Conservation (phyloP, 2,113 vertebrate species). For the Phylloscopus trochilus region DNA sequence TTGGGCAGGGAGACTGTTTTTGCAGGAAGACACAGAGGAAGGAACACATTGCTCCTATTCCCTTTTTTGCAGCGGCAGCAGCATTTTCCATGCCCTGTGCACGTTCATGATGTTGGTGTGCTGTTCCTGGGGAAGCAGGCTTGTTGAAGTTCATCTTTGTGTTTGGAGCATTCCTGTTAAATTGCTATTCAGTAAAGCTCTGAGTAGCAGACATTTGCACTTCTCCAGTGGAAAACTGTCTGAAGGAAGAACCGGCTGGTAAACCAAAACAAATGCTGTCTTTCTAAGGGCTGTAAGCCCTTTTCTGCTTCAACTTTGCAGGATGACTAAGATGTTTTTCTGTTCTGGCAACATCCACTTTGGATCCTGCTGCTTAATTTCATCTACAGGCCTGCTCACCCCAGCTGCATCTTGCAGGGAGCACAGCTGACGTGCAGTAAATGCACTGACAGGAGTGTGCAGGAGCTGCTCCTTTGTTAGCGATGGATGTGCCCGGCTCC, state of each 20-base stretch:
- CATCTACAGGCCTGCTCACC: not conserved
- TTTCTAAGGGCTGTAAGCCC: not conserved
- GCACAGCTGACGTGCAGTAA: not conserved
- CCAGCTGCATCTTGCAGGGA: not conserved
- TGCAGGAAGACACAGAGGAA: not conserved
- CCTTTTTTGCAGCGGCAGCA: not conserved
- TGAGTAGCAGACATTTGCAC: not conserved
- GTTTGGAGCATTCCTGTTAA: not conserved
- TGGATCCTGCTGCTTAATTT: not conserved
- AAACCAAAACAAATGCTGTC: not conserved
- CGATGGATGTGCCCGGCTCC: not conserved
- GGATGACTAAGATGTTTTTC: conserved; percentile 7
- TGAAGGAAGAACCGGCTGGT: not conserved
- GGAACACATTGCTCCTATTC: not conserved
- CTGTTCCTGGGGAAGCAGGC: not conserved
- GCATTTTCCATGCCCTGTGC: not conserved
- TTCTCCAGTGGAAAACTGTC: not conserved
- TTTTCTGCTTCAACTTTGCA: not conserved
- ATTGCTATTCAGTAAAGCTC: not conserved
- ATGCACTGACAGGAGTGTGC: fast-evolving
- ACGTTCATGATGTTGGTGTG: not conserved
- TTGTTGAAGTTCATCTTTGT: not conserved
- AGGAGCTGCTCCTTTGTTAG: not conserved
- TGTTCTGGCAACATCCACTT: not conserved
- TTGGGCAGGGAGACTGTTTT: not conserved